Conservation (phyloP, 1,140 invertebrate species). For the Phymastichus coffea region DNA sequence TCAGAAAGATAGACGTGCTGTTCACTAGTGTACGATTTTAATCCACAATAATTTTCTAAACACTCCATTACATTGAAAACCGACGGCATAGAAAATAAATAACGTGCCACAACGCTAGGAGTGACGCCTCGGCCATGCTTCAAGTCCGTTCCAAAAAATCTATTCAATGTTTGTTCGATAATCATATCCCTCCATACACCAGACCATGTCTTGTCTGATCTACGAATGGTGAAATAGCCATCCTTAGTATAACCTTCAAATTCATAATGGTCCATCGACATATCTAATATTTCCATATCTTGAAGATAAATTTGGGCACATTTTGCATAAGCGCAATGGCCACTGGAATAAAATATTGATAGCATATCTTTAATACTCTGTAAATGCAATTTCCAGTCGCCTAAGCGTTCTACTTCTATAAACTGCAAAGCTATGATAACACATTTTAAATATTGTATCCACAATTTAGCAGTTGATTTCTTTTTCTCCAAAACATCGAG, state of each 20-base stretch:
- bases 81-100: conserved; percentile 23
- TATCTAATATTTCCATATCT: conserved; percentile 38
- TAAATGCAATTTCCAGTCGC: conserved; percentile 38
- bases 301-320: conserved; percentile 45
- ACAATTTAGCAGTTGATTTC: conserved; percentile 14
- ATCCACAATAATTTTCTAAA: conserved; percentile 43
- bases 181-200: conserved; percentile 49
- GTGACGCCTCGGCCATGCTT: conserved; percentile 30
- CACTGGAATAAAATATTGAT: conserved; percentile 42
- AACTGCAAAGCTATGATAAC: conserved; percentile 17
- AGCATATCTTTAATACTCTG: conserved; percentile 36
- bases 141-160: conserved; percentile 36
- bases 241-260: conserved; percentile 37
- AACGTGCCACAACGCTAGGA: conserved; percentile 23
- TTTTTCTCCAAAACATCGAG: conserved; percentile 31
- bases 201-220: conserved; percentile 46
- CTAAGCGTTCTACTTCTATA: conserved; percentile 33
- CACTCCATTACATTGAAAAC: conserved; percentile 27
- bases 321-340: conserved; percentile 45
- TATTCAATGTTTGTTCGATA: conserved; percentile 48
- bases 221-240: conserved; percentile 39
- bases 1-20: conserved; percentile 50
- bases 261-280: conserved; percentile 35
- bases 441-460: conserved; percentile 28
- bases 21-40: conserved; percentile 42